Evolutionary conservation across 2,797 vertebrate species (phyloP).

Genomic region (Falco rusticolus): DNA sequence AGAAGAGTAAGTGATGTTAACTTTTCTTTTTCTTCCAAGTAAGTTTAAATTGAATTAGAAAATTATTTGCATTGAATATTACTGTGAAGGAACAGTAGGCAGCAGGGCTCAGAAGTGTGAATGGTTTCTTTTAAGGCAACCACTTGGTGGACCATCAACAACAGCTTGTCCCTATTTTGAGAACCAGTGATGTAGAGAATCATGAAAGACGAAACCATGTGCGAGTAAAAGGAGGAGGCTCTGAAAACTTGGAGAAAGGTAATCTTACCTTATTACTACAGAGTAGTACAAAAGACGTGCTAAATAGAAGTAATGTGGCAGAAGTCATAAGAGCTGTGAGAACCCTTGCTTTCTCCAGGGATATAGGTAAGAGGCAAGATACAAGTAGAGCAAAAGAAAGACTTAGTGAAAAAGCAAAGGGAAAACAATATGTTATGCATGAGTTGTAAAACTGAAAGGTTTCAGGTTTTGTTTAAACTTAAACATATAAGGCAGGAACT

Average conservation of each 20-base stretch:
- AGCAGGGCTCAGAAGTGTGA: neutral
- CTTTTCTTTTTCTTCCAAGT: neutral
- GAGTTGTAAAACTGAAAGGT: neutral
- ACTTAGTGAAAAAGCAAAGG: neutral
- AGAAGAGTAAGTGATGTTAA: neutral
- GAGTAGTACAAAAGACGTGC: neutral
- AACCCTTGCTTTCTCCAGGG: neutral
- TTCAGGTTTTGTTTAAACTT: neutral
- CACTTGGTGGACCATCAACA: constrained; percentile 55
- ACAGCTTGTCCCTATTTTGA: constrained; percentile 22
- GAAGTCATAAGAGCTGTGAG: neutral
- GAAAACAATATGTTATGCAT: neutral
- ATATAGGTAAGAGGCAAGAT: neutral
- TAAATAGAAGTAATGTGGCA: neutral
- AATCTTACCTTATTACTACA: neutral
- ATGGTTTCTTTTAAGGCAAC: constrained; percentile 53
- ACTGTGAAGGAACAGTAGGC: neutral
- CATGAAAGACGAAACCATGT: constrained; percentile 39
- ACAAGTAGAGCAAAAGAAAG: neutral
- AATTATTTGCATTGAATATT: neutral
- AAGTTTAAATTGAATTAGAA: neutral
- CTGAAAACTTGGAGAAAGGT: constrained; percentile 69
- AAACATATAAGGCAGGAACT: neutral
- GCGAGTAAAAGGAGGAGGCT: constrained; percentile 56
- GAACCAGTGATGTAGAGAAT: constrained; percentile 43